Percentiles rank a stretch among this genome's conserved stretches.
These are phyloP conservation scores for Neelides sp. DNA, from an alignment of 1,140 invertebrate species.

Conservation along the genomic window DNA sequence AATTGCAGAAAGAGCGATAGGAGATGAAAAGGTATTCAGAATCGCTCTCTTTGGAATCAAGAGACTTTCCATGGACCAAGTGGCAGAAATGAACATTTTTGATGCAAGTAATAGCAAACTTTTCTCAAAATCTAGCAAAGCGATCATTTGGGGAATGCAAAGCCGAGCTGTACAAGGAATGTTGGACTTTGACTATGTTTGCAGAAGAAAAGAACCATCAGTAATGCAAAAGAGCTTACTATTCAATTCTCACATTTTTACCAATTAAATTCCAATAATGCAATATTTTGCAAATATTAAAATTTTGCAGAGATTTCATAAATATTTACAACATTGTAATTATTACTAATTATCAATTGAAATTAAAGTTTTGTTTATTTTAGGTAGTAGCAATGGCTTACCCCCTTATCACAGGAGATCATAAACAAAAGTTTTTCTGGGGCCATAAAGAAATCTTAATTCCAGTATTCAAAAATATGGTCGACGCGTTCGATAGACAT, in stretches of 20 bases:
- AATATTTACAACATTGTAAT: no score
- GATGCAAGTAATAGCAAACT: conserved; percentile 38
- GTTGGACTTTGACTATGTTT: conserved; percentile 99
- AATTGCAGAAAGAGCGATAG: conserved; percentile 29
- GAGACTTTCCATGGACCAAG: no score
- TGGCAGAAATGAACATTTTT: not conserved
- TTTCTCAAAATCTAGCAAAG: conserved; percentile 73
- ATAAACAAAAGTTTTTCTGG: conserved; percentile 99
- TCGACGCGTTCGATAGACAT: conserved; percentile 89
- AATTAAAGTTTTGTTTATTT: conserved; percentile 27
- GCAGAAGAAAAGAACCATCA: conserved; percentile 69
- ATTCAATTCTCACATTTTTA: no score
- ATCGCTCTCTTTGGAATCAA: conserved; percentile 6
- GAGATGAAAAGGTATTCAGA: conserved; percentile 20
- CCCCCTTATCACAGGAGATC: conserved; percentile 96
- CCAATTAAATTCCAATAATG: no score
- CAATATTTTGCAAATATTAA: no score
- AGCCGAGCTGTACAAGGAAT: conserved; percentile 64
- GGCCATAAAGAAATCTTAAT: conserved; percentile 96
- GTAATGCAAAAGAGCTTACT: no score
- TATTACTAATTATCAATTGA: not conserved
- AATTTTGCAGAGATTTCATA: not conserved
- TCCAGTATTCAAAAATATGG: conserved; percentile 94
- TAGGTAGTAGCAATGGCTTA: conserved; percentile 89
- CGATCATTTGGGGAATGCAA: conserved; percentile 99